Conservation (phyloP, 2,113 vertebrate genomes). For the Mirounga angustirostris region DNA sequence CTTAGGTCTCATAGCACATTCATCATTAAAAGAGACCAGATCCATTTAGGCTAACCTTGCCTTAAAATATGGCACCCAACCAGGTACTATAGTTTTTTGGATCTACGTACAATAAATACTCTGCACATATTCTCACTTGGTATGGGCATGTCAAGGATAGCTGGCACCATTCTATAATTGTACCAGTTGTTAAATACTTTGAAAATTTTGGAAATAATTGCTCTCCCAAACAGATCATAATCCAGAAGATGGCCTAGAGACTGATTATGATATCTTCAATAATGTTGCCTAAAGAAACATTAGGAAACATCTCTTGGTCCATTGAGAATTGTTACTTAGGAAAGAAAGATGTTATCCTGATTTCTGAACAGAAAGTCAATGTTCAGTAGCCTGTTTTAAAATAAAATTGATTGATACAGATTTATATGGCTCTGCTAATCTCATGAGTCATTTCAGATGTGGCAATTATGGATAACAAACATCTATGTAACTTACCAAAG, state of each 20-base stretch:
- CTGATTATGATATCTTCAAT: background rate
- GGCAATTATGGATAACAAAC: constrained; percentile 42
- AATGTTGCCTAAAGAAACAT: constrained; percentile 3
- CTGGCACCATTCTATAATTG: background rate
- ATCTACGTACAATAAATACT: background rate
- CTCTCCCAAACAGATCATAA: background rate
- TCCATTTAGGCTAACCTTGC: background rate
- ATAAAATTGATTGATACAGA: constrained; percentile 54
- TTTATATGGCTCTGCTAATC: constrained; percentile 54
- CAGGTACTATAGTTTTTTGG: background rate
- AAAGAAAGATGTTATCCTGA: constrained; percentile 37
- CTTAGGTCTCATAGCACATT: background rate
- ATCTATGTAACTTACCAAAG: constrained; percentile 49
- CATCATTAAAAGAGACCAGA: background rate
- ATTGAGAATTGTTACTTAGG: constrained; percentile 23
- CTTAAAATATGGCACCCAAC: background rate
- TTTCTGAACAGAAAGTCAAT: constrained; percentile 55
- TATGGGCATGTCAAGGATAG: background rate
- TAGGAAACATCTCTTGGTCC: background rate
- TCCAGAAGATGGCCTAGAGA: background rate
- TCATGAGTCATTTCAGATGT: constrained; percentile 42
- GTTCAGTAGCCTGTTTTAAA: constrained; percentile 58
- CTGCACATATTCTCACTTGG: background rate
- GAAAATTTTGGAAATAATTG: constrained; percentile 32
- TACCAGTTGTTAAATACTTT: background rate